Base-by-base conservation (phyloP, 2,888 invertebrate genomes). In the Oeneis ivallda region DNA sequence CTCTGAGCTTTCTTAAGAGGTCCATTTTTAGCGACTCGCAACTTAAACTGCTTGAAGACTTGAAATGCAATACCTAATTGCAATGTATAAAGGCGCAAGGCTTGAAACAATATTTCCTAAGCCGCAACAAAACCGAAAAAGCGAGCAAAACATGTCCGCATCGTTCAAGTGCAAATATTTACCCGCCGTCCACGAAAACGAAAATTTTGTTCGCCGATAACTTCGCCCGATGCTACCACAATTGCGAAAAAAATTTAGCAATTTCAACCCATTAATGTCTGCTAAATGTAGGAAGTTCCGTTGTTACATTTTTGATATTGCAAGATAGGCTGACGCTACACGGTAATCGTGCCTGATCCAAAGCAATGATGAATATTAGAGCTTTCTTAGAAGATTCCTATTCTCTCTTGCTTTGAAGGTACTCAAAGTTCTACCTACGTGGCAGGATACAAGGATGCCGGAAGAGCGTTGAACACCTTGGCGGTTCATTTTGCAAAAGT, bases 91-190 rank as follows among this genome's bases (percentile, higher is more conserved):
- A 61, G 50, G 61, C 52, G 53, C 4, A 3, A 52, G 19, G 57
- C 45, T 32, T 37, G 75, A 82, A 85, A 82, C 81, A 83, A 81
- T 81, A 74, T 73, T 76, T 79, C 83, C 84, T 79, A 84, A 85
- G 76, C 74, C 73, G 68, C 81, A 80, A 84, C 84, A 80, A 82
- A 83, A 80, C 75, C 78, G 82, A 83, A 85, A 58, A 85, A 86
- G 71, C 56, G 54, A 47, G 45, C 70, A 79, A 82, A 84, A 84
- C 83, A 64, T 82, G 74, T 75, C 78, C 80, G 80, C 80, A 81
- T 79, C 80, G 82, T 78, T 84, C 78, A 79, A 79, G 82, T 82
- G 84, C 82, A 88, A 89, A 89, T 88, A 89, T 89, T 89, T 89
- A 83, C 85, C 78, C 76, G 75, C 77, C 79, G 82, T 78, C 79